Percentiles rank a stretch among this genome's conserved stretches.
Conservation (phyloP, 2,888 invertebrate genomes). For the Selenia dentaria region DNA sequence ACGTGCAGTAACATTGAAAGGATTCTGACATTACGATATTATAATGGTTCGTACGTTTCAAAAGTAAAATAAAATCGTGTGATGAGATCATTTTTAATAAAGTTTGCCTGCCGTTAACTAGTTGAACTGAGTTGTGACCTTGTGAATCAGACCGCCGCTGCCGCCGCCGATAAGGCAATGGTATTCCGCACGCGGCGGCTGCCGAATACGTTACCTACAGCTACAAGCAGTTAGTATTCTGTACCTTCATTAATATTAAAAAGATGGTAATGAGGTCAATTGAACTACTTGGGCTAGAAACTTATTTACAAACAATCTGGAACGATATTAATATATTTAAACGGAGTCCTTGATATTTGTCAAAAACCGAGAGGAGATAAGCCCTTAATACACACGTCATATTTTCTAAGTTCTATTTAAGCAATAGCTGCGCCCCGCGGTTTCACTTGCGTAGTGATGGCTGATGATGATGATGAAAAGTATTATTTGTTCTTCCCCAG, state of each 20-base stretch:
- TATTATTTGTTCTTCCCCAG: too few relatives aligned
- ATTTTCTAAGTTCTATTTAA: too few relatives aligned
- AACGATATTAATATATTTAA: too few relatives aligned
- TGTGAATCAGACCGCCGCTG: conserved; percentile 71
- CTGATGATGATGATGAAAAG: too few relatives aligned
- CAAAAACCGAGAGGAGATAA: too few relatives aligned
- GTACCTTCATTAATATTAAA: conserved; percentile 20
- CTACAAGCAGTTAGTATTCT: conserved; percentile 33
- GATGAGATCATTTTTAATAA: conserved; percentile 76
- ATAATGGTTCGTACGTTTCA: conserved; percentile 17
- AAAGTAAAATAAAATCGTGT: conserved; percentile 44
- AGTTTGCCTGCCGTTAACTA: conserved; percentile 60
- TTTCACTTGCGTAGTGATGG: too few relatives aligned
- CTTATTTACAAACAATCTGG: too few relatives aligned
- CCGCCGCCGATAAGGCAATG: conserved; percentile 66
- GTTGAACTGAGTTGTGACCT: conserved; percentile 73
- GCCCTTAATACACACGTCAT: too few relatives aligned
- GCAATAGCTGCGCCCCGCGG: too few relatives aligned
- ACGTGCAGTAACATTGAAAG: background rate
- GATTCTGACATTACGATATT: conserved; percentile 8
- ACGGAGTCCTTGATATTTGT: too few relatives aligned
- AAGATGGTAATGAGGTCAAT: background rate
- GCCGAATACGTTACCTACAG: conserved; percentile 48
- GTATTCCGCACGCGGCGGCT: conserved; percentile 38
- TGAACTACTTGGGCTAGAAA: too few relatives aligned